Percentiles rank a stretch among this genome's conserved stretches.
These are phyloP conservation scores for Argyrosomus japonicus DNA, from an alignment of 2,113 vertebrate species.

Conservation along the genomic window DNA sequence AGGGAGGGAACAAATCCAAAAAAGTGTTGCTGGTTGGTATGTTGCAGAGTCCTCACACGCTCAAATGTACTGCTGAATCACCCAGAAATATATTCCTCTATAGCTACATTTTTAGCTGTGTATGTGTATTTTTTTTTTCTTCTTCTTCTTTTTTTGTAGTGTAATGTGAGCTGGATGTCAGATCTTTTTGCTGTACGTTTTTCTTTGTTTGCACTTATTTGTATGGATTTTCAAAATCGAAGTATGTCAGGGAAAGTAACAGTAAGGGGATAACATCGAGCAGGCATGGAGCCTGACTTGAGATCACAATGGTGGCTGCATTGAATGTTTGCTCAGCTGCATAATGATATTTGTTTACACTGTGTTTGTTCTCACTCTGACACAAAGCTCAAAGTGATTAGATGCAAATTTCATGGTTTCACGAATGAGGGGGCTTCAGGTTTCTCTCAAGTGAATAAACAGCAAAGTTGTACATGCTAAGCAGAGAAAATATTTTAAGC, in stretches of 20 bases:
- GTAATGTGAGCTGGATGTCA: slow-evolving; percentile 23
- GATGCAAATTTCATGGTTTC: slow-evolving; percentile 60
- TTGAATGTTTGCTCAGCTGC: slow-evolving; percentile 40
- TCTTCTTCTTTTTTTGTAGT: background rate
- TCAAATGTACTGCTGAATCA: slow-evolving; percentile 43
- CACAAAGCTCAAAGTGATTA: slow-evolving; percentile 54
- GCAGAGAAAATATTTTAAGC: slow-evolving; percentile 30
- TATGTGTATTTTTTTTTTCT: slow-evolving; percentile 11
- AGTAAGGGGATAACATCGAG: slow-evolving; percentile 38
- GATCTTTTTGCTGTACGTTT: slow-evolving; percentile 26
- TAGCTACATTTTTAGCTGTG: slow-evolving; percentile 11
- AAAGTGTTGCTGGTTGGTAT: slow-evolving; percentile 41
- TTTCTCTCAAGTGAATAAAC: slow-evolving; percentile 50
- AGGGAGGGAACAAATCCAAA: slow-evolving; percentile 61
- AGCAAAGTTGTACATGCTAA: slow-evolving; percentile 10
- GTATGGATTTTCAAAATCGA: slow-evolving; percentile 51
- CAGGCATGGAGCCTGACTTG: slow-evolving; percentile 43
- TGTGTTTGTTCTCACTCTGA: slow-evolving; percentile 53
- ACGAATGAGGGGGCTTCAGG: slow-evolving; percentile 24
- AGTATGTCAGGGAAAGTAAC: slow-evolving; percentile 43
- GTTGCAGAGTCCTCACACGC: slow-evolving; percentile 27
- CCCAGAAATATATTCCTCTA: slow-evolving; percentile 31
- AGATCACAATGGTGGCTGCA: slow-evolving; percentile 43
- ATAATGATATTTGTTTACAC: slow-evolving; percentile 58
- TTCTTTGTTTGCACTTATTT: slow-evolving; percentile 48